These are phyloP conservation scores for Grantiella picta DNA, from an alignment of 2,113 vertebrate genomes.

Conservation along the genomic window DNA sequence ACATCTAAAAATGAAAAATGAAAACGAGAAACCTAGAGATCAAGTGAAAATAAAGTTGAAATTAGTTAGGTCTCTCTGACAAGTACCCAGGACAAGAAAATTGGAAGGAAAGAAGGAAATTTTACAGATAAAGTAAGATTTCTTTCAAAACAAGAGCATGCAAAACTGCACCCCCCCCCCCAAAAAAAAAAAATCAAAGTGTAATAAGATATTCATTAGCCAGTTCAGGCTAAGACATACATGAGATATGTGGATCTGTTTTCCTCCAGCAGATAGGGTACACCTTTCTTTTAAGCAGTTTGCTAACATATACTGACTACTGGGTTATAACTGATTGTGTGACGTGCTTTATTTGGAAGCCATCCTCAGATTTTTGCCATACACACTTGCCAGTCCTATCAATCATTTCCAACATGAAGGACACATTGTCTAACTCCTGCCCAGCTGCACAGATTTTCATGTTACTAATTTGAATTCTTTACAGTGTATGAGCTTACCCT, in stretches of 20 bases:
- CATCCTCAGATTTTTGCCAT: slow-evolving; percentile 29
- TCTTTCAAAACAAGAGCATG: slow-evolving; percentile 3
- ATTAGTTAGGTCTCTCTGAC: background rate
- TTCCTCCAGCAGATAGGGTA: background rate
- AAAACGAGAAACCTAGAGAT: background rate
- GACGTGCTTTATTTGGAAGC: slow-evolving; percentile 30
- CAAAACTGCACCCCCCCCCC: background rate
- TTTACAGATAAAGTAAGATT: background rate
- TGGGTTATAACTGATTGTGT: background rate
- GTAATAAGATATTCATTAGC: background rate
- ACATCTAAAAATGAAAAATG: background rate
- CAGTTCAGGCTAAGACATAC: background rate
- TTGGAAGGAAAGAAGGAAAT: background rate
- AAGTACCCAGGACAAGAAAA: background rate
- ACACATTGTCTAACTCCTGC: slow-evolving; percentile 22
- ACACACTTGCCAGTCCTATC: background rate
- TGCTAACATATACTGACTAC: background rate
- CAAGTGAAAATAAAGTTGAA: background rate
- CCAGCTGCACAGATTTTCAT: background rate
- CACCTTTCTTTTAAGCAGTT: slow-evolving; percentile 1
- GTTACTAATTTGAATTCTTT: slow-evolving; percentile 38
- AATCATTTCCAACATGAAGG: slow-evolving; percentile 55
- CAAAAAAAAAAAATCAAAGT: background rate
- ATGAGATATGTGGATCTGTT: background rate
- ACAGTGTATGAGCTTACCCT: background rate